Conservation (phyloP, 1,140 invertebrate genomes). For the Colletes latitarsis region DNA sequence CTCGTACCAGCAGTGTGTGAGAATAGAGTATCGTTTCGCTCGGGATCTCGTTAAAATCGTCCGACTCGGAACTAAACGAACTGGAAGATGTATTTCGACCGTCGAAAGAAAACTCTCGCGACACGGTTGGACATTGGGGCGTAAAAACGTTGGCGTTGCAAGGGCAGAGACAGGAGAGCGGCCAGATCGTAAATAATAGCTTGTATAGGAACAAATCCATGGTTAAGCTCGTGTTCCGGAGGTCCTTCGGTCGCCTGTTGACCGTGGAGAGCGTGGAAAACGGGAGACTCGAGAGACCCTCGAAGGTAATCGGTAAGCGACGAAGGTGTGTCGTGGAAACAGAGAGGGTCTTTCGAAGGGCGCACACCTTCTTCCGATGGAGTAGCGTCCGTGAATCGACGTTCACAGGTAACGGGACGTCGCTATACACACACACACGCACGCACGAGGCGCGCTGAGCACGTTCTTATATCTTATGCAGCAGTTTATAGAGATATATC, state of each 20-base stretch:
- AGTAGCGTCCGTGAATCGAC: conserved; percentile 46
- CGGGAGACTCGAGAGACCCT: conserved; percentile 7
- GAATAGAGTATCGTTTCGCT: not conserved
- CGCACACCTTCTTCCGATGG: conserved; percentile 52
- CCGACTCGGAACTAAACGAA: not conserved
- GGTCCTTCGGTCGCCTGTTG: not conserved
- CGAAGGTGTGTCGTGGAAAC: conserved; percentile 20
- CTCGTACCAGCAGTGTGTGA: not conserved
- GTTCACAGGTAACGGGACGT: conserved; percentile 41
- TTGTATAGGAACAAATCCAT: conserved; percentile 17
- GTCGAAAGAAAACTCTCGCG: not conserved
- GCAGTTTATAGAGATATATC: conserved; percentile 75
- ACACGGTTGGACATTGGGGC: not conserved
- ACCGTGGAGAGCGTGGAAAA: not conserved
- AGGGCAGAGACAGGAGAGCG: too few species aligned
- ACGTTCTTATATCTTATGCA: conserved; percentile 75
- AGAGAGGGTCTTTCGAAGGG: conserved; percentile 35
- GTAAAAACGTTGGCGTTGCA: not conserved
- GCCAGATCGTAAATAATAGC: conserved; percentile 27
- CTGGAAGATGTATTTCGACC: not conserved
- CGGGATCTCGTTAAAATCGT: not conserved
- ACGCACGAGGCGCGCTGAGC: conserved; percentile 1
- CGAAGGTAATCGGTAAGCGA: conserved; percentile 48
- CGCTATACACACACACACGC: conserved; percentile 17
- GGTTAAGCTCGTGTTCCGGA: conserved; percentile 4